Evolutionary conservation across 2,888 invertebrate species (phyloP).

Genomic region (Arrhopalites spinosus): DNA sequence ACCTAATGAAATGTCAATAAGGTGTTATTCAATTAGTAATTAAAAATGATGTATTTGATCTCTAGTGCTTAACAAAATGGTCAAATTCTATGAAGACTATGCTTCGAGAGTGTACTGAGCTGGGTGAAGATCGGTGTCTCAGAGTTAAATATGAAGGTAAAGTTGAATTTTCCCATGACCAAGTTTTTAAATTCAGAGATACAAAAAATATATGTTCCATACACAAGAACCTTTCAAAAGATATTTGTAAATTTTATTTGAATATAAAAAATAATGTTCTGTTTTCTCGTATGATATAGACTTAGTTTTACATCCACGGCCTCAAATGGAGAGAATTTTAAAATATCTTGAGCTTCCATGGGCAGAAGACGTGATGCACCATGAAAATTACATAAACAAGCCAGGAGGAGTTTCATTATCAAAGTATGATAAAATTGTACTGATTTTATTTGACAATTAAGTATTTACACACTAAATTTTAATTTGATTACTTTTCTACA

Average conservation of each 20-base stretch:
- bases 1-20: too few relatives aligned
- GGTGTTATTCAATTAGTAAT: too few relatives aligned
- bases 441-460: too few relatives aligned
- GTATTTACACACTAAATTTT: too few relatives aligned
- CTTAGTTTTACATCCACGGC: conserved; percentile 89
- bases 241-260: too few relatives aligned
- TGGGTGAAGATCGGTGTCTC: conserved; percentile 62
- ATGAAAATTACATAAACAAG: conserved; percentile 95
- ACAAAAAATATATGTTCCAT: too few relatives aligned
- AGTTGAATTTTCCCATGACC: too few relatives aligned
- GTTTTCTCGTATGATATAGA: too few relatives aligned
- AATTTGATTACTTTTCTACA: conserved; percentile 59
- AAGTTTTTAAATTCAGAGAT: too few relatives aligned
- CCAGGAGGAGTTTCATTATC: conserved; percentile 92
- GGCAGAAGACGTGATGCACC: conserved; percentile 95
- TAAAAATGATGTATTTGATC: conserved; percentile 68
- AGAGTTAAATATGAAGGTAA: conserved; percentile 95
- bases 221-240: too few relatives aligned
- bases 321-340: conserved; percentile 85
- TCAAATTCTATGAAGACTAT: conserved; percentile 92
- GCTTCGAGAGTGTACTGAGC: conserved; percentile 86
- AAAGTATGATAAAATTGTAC: conserved; percentile 71
- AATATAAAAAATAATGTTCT: too few relatives aligned
- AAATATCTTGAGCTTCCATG: conserved; percentile 89
- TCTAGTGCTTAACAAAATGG: conserved; percentile 96